Conservation (phyloP, 2,797 vertebrate genomes). For the Catharus ustulatus region DNA sequence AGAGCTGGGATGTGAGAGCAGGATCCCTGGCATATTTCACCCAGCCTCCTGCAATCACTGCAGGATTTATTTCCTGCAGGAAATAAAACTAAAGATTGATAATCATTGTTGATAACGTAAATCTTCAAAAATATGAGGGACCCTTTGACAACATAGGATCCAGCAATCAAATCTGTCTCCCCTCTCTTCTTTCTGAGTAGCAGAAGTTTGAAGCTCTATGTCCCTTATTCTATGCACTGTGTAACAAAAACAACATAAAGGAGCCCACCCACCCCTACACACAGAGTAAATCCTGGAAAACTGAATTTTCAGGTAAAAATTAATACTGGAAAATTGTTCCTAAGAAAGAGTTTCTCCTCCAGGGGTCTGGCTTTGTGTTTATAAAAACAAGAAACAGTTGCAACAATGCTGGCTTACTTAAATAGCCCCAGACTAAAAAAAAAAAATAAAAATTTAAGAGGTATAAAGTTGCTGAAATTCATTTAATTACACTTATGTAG, state of each 20-base stretch:
- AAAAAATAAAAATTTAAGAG: neutral
- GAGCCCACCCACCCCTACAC: neutral
- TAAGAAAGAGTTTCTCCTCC: neutral
- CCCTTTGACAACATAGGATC: neutral
- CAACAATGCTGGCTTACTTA: neutral
- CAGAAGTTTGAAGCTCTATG: neutral
- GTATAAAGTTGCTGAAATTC: neutral
- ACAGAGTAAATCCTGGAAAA: neutral
- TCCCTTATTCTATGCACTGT: neutral
- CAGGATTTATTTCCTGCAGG: neutral
- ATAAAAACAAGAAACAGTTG: neutral
- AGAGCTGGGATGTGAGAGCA: neutral
- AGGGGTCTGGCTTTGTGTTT: neutral
- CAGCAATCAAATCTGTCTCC: neutral
- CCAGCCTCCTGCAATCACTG: neutral
- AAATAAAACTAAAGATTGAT: neutral
- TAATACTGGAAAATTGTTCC: neutral
- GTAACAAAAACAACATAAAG: neutral
- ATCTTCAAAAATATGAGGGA: neutral
- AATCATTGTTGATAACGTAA: neutral
- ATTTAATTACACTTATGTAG: slow-evolving; percentile 10
- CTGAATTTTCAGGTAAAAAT: neutral
- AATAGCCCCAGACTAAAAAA: neutral
- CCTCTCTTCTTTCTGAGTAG: neutral
- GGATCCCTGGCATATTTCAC: neutral